Conservation (phyloP, 1,140 invertebrate species). For the Atopsyche davidsoni region DNA sequence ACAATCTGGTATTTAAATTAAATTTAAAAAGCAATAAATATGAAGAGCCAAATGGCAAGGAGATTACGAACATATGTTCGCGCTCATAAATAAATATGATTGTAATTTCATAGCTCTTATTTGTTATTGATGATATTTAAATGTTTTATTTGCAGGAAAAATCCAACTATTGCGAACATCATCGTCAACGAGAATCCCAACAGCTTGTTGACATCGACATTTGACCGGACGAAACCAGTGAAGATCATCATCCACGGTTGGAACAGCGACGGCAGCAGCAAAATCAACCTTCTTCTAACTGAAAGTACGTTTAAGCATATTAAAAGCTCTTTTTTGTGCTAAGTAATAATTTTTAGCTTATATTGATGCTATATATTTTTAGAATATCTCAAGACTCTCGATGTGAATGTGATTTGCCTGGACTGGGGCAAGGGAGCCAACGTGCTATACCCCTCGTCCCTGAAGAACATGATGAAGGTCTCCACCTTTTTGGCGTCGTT, state of each 20-base stretch:
- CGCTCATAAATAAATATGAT: no score
- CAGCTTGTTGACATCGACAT: slow-evolving; percentile 5
- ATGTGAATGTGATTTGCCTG: slow-evolving; percentile 31
- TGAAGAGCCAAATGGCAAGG: no score
- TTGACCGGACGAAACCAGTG: slow-evolving; percentile 12
- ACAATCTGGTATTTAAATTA: no score
- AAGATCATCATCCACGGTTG: slow-evolving; percentile 25
- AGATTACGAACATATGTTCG: no score
- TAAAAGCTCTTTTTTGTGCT: no score
- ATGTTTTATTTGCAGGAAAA: slow-evolving; percentile 8
- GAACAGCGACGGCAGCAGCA: slow-evolving; percentile 7
- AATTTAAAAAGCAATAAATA: no score
- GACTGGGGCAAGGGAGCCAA: slow-evolving; percentile 22
- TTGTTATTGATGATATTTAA: background rate
- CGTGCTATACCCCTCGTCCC: slow-evolving; percentile 40
- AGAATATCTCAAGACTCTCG: slow-evolving; percentile 35
- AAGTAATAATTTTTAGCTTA: no score
- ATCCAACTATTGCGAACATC: slow-evolving; percentile 2
- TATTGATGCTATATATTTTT: slow-evolving; percentile 5
- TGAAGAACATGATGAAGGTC: slow-evolving; percentile 40
- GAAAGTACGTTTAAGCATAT: slow-evolving; percentile 16
- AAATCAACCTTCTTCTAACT: slow-evolving; percentile 6
- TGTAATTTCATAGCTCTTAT: no score
- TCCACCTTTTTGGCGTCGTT: slow-evolving; percentile 43
- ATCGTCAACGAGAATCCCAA: background rate